Conservation (phyloP, 2,797 vertebrate species). For the Serranus cabrilla region DNA sequence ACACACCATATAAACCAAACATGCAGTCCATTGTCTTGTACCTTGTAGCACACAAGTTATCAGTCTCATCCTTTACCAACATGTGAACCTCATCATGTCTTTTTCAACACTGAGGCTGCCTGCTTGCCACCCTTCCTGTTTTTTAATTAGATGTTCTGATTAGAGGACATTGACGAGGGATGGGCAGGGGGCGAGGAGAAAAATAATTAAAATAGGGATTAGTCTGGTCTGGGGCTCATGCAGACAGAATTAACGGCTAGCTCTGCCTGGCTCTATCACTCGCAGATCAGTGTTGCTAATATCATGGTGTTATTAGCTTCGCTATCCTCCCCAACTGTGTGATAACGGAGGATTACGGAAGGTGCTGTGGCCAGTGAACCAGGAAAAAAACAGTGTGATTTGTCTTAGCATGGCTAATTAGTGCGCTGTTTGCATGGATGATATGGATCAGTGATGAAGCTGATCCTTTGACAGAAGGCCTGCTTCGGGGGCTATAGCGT, state of each 20-base stretch:
- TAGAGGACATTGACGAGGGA: constrained; percentile 64
- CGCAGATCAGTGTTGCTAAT: constrained; percentile 78
- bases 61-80: constrained; percentile 1
- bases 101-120: constrained; percentile 19
- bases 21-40: background rate
- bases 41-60: background rate
- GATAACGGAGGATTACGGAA: constrained; percentile 76
- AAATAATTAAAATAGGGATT: constrained; percentile 81
- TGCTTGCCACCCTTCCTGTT: constrained; percentile 31
- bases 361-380: constrained; percentile 75
- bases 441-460: constrained; percentile 64
- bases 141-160: constrained; percentile 83
- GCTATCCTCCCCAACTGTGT: constrained; percentile 67
- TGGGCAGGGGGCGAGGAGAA: constrained; percentile 5
- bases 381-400: constrained; percentile 61
- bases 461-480: constrained; percentile 65
- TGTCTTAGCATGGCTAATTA: constrained; percentile 74
- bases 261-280: constrained; percentile 62
- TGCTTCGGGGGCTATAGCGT: constrained; percentile 23
- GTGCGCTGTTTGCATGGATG: constrained; percentile 62
- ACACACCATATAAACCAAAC: background rate
- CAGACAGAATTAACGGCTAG: constrained; percentile 67
- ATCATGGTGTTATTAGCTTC: constrained; percentile 76
- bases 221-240: constrained; percentile 72
- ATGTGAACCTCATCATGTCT: constrained; percentile 17